Base-by-base conservation (phyloP, 2,888 invertebrate species). In the Epistrophe grossulariae region DNA sequence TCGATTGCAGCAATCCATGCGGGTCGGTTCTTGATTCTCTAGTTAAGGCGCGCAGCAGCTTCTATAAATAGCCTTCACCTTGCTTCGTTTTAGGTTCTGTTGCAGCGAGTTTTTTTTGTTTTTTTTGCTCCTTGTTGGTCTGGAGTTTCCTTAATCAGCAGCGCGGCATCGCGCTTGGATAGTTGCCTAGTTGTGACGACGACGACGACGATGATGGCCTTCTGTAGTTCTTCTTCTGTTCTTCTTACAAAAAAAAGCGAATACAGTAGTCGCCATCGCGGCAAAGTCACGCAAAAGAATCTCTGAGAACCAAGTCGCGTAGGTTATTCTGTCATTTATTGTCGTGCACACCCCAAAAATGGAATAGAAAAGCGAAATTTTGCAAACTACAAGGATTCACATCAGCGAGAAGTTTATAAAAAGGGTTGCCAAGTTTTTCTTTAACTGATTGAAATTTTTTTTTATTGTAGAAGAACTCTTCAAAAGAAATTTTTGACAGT, bases 1-100 rank as follows among this genome's bases (percentile, higher is more conserved):
- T 87, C 85, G 85, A 87, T 87, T 87, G 85, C 55, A 55, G 55
- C 28, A 72, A 83, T 55, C 79, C 79, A 83, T 79, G 82, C 79
- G 71, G 71, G 55, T 70, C 71, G 85, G 78, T 85, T 81, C 85
- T 78, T 1, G 85, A 78, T 85, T 81, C 85, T 81, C 85, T 81
- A 78, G 81, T 81, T 81, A 84, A 85, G 79, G 66, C 74, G 71
- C 68, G 45, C 43, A 50, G 17, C 71, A 50, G 48, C 43, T 31
- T 83, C 87, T 87, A 83, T 79, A 87, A 87, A 87, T 87, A 87
- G 79, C 60, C 87, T 71, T 87, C 83, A 83, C 82, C 83, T 87
- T 87, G 79, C 87, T 76, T 68, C 45, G 38, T 24, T 68, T 70
- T 52, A 72, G 62, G 76, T 72, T 72, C 45, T 68, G 52, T 0